Conservation (phyloP, 2,888 invertebrate species). For the Callyntrura sp. region DNA sequence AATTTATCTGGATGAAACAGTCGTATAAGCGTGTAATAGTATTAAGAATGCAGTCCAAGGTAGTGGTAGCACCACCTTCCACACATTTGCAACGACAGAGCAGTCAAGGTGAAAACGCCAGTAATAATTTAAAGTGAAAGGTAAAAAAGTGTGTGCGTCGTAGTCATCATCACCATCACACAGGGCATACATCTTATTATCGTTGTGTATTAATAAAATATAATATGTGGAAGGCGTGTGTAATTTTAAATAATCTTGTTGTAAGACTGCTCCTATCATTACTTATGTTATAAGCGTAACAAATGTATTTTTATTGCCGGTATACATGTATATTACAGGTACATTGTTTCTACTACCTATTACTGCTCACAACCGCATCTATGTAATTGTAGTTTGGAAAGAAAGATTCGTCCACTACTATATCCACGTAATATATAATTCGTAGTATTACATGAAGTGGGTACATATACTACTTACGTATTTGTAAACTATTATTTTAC, state of each 20-base stretch:
- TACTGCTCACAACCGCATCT: neutral
- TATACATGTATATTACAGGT: neutral
- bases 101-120: constrained; percentile 12
- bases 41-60: neutral
- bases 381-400: neutral
- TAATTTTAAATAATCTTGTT: constrained; percentile 32
- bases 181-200: constrained; percentile 17
- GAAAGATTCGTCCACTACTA: constrained; percentile 8
- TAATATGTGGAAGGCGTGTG: constrained; percentile 44
- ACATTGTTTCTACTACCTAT: neutral
- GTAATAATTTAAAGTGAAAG: constrained; percentile 64
- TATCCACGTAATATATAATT: no score
- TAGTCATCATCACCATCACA: neutral
- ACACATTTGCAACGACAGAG: neutral
- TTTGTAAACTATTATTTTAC: constrained; percentile 63
- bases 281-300: neutral
- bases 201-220: constrained; percentile 21
- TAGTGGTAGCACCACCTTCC: neutral
- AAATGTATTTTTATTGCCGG: neutral
- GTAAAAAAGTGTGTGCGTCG: constrained; percentile 20
- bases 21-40: neutral
- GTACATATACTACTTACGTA: neutral
- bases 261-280: constrained; percentile 38
- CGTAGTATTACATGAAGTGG: no score
- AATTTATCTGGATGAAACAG: neutral